A percentile compares a stretch with the other conserved stretches of the same genome.
Conservation (phyloP, 1,140 invertebrate genomes). For the Microplitis mediator region DNA sequence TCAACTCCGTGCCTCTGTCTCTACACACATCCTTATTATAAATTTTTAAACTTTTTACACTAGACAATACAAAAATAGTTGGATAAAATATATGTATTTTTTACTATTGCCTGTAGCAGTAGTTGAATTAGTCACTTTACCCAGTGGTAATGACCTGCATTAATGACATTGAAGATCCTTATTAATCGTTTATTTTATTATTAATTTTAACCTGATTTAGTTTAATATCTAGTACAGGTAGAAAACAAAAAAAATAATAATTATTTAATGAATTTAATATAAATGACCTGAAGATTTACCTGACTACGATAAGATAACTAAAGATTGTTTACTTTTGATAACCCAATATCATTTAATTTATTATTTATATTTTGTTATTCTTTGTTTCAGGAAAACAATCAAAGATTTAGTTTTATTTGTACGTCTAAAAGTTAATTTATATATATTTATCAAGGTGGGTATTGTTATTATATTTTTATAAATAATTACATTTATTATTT, state of each 20-base stretch:
- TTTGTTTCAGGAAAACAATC: background rate
- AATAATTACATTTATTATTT: background rate
- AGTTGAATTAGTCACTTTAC: slow-evolving; percentile 2
- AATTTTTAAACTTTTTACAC: too few relatives aligned
- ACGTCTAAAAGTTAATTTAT: background rate
- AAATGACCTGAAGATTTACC: background rate
- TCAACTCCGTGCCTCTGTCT: too few relatives aligned
- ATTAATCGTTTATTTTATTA: background rate
- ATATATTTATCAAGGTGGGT: background rate
- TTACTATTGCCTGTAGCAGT: background rate
- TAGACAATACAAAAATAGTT: too few relatives aligned
- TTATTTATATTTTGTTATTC: background rate
- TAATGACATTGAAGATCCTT: background rate
- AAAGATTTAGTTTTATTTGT: background rate
- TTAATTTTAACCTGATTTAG: background rate
- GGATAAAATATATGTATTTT: background rate
- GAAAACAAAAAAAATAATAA: background rate
- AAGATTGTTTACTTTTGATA: background rate
- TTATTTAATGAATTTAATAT: background rate
- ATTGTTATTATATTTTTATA: background rate
- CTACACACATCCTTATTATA: too few relatives aligned
- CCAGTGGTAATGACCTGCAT: slow-evolving; percentile 3
- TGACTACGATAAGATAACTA: background rate
- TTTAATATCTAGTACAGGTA: too few relatives aligned
- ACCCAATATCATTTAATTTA: background rate